Evolutionary conservation across 2,113 vertebrate species (phyloP).

Genomic region (Neopipo cinnamomea): DNA sequence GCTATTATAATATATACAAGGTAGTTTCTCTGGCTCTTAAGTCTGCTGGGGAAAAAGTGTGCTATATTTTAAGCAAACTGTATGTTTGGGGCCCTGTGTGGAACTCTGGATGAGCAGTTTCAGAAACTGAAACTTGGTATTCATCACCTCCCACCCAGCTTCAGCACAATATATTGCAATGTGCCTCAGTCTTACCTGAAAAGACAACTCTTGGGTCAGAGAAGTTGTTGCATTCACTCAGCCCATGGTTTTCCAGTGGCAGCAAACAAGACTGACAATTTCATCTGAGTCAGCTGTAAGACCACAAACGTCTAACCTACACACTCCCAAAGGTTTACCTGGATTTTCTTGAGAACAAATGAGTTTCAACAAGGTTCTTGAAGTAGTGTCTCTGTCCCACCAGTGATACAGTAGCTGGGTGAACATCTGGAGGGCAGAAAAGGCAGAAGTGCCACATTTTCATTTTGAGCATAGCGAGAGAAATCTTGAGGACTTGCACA

Average conservation of each 20-base stretch:
- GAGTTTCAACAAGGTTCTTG: background rate
- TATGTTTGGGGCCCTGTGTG: background rate
- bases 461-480: background rate
- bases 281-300: background rate
- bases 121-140: background rate
- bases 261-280: background rate
- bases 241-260: background rate
- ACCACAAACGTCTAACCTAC: background rate
- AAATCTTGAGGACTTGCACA: background rate
- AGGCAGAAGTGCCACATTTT: background rate
- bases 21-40: background rate
- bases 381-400: background rate
- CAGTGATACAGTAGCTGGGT: background rate
- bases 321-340: background rate
- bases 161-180: background rate
- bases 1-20: background rate
- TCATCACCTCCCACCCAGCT: background rate
- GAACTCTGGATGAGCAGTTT: background rate
- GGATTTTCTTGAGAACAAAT: background rate
- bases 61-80: background rate
- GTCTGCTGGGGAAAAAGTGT: fast-evolving
- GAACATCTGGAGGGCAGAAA: background rate
- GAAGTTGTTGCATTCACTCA: background rate
- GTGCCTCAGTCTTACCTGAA: background rate
- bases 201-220: background rate